Evolutionary conservation across 2,113 vertebrate species (phyloP).

Genomic region (Lepus americanus): DNA sequence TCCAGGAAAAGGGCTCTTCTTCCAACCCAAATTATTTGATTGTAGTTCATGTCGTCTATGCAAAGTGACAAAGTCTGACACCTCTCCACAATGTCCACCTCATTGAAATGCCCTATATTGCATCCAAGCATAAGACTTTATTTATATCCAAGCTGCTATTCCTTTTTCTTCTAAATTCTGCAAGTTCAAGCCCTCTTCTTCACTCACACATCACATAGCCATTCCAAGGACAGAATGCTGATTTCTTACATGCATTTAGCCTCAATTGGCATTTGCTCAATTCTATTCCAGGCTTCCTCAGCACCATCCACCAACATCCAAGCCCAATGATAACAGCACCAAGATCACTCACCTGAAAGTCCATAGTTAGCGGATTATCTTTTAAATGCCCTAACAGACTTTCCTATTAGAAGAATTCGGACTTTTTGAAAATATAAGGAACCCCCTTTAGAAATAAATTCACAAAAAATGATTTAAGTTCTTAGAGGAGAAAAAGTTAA

Average conservation of each 20-base stretch:
- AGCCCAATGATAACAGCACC: neutral
- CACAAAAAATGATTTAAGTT: neutral
- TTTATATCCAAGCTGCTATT: neutral
- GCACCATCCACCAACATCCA: neutral
- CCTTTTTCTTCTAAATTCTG: neutral
- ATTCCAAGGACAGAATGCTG: neutral
- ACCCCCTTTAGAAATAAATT: neutral
- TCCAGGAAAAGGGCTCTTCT: neutral
- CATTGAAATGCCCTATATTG: neutral
- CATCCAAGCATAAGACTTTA: neutral
- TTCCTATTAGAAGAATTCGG: neutral
- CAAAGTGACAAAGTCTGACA: neutral
- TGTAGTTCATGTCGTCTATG: neutral
- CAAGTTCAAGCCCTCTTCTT: neutral
- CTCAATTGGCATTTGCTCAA: neutral
- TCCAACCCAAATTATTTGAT: neutral
- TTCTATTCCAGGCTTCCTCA: neutral
- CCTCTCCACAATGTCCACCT: neutral
- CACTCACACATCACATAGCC: neutral
- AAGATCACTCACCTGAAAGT: neutral
- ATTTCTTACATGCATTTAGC: neutral
- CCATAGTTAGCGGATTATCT: neutral
- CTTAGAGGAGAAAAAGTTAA: neutral
- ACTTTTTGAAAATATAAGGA: neutral
- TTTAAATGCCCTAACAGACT: neutral